These are phyloP conservation scores for Dryomyza anilis DNA, from an alignment of 2,888 invertebrate species.

Conservation along the genomic window DNA sequence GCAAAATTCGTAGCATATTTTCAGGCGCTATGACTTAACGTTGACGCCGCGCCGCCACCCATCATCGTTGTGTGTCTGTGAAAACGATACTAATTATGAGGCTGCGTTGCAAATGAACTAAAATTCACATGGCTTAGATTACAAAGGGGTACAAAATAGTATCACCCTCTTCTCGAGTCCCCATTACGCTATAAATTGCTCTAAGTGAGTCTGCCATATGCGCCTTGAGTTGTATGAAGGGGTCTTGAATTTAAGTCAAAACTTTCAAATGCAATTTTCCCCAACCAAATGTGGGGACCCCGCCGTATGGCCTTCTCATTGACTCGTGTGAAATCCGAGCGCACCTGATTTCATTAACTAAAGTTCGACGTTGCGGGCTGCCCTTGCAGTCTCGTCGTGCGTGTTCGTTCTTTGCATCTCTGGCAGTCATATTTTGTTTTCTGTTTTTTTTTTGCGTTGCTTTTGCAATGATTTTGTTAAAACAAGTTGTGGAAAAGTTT, in stretches of 20 bases:
- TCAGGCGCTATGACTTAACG: too few species aligned
- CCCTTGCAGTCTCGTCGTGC: background rate
- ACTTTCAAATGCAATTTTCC: too few species aligned
- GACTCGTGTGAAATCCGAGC: slow-evolving; percentile 39
- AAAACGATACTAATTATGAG: slow-evolving; percentile 58
- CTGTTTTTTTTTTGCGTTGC: too few species aligned
- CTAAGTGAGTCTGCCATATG: background rate
- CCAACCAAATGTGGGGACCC: too few species aligned
- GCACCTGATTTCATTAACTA: slow-evolving; percentile 58
- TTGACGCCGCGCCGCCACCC: background rate
- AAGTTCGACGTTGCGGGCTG: slow-evolving; percentile 40
- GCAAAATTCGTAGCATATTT: background rate
- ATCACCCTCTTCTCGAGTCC: background rate
- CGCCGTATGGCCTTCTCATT: too few species aligned
- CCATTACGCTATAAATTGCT: too few species aligned
- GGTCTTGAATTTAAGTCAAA: too few species aligned
- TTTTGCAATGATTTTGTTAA: slow-evolving; percentile 46
- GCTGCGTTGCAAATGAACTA: slow-evolving; percentile 52
- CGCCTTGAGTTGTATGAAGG: too few species aligned
- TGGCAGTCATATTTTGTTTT: too few species aligned
- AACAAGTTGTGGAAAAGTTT: slow-evolving; percentile 52
- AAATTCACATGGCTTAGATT: slow-evolving; percentile 48
- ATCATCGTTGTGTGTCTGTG: slow-evolving; percentile 30
- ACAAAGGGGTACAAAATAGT: background rate
- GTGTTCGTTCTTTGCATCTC: background rate